Base-by-base conservation (phyloP, 2,888 invertebrate species). In the Crocallis elinguaria region DNA sequence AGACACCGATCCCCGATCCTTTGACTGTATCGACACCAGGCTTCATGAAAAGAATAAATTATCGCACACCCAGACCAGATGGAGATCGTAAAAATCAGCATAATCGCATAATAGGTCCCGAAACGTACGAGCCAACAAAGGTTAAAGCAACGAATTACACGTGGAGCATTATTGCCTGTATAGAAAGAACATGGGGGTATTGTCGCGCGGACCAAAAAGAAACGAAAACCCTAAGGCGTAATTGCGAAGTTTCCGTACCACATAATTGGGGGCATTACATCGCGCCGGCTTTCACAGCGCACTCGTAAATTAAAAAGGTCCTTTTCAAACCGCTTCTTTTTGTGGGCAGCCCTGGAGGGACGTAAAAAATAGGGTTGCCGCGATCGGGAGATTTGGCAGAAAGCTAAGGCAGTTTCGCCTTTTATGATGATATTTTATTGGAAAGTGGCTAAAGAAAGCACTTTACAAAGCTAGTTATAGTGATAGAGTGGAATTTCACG, bases 281-380 rank as follows among this genome's bases (percentile, higher is more conserved):
- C 66, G 70, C 57, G 64, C 68, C 66, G 68, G 73, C 79, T 82
- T 86, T 83, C 80, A 75, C 75, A 46, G 75, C 71, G 66, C 63
- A 73, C 69, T 75, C 82, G 81, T 81, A 81, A 83, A 84, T 84
- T 82, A 70, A 72, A 81, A 79, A 77, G 77, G 76, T 67, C 75
- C 77, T 72, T 77, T 81, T 72, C 64, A 70, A 75, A 72, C 67
- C 66, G 71, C 70, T 69, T 56, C 23, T 70, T 79, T 82, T 79
- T 82, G 82, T 71, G 72, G 71, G 71, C 66, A 69, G 68, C 67
- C 72, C 67, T 67, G 60, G 63, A 73, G 68, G 75, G 66, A 64
- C 66, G 71, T 72, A 72, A 73, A n/a, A 75, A 73, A 65, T 73
- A 65, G 69, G 66, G 70, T 67, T 66, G 69, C 59, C 51, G 61